These are phyloP conservation scores for Drosophila pandora DNA, from an alignment of 1,140 invertebrate genomes.

Conservation along the genomic window DNA sequence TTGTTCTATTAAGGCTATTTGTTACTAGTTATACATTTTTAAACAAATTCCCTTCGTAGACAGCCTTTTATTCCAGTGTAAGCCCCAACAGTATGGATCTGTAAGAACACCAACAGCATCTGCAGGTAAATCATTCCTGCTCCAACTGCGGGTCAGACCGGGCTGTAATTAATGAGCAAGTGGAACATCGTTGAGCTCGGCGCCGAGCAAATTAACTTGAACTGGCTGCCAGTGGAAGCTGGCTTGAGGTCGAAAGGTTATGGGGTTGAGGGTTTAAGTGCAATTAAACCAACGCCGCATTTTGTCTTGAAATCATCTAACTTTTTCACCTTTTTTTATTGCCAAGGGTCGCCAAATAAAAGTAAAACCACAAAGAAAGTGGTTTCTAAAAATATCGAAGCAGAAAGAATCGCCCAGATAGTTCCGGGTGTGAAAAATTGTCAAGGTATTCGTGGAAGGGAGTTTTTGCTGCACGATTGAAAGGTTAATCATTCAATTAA, in stretches of 20 bases:
- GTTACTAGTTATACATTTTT: too few relatives aligned
- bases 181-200: conserved; percentile 62
- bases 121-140: conserved; percentile 71
- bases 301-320: conserved; percentile 66
- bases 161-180: conserved; percentile 79
- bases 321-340: conserved; percentile 34
- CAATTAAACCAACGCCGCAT: conserved; percentile 68
- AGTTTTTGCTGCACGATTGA: not conserved
- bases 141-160: conserved; percentile 53
- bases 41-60: too few relatives aligned
- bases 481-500: not conserved
- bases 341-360: conserved; percentile 5
- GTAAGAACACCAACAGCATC: conserved; percentile 26
- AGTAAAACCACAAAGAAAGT: conserved; percentile 24
- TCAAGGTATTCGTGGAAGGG: conserved; percentile 18
- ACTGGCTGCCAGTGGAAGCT: conserved; percentile 36
- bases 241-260: conserved; percentile 12
- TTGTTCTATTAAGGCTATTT: too few relatives aligned
- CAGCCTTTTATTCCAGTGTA: conserved; percentile 13
- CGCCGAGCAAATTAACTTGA: conserved; percentile 72
- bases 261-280: conserved; percentile 49
- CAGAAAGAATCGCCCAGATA: conserved; percentile 11
- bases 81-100: conserved; percentile 7
- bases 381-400: conserved; percentile 1
- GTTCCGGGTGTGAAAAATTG: conserved; percentile 1